Evolutionary conservation across 2,113 vertebrate species (phyloP).

Genomic region (Apistogramma diplotaenia): DNA sequence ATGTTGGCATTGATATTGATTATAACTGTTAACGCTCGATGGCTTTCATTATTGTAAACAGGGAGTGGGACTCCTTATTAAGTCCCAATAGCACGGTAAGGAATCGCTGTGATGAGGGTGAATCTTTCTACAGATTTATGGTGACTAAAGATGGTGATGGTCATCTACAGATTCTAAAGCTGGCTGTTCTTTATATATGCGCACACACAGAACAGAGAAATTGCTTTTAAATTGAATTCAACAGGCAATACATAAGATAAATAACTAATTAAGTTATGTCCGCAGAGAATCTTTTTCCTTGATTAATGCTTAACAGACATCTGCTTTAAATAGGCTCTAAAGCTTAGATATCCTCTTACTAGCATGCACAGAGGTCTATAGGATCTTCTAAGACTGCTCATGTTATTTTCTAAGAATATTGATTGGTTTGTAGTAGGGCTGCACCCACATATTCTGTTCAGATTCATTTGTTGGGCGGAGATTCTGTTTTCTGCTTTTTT

Average conservation of each 20-base stretch:
- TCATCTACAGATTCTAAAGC: constrained; percentile 40
- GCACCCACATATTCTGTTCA: too few species aligned
- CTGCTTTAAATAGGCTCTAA: too few species aligned
- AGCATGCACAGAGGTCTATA: too few species aligned
- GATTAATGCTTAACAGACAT: too few species aligned
- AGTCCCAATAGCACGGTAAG: constrained; percentile 2
- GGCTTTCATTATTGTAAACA: neutral
- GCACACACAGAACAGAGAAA: neutral
- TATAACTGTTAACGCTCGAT: neutral
- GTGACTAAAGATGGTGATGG: constrained; percentile 26
- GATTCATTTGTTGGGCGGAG: too few species aligned
- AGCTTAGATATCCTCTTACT: too few species aligned
- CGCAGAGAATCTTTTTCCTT: too few species aligned
- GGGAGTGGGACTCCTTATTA: neutral
- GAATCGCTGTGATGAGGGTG: constrained; percentile 33
- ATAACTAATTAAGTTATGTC: neutral
- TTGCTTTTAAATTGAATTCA: neutral
- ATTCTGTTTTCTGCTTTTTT: too few species aligned
- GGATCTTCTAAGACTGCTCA: too few species aligned
- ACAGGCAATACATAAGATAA: neutral
- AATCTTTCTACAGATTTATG: constrained; percentile 40
- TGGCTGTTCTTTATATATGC: too few species aligned
- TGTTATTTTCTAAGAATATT: too few species aligned
- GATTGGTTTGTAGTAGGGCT: too few species aligned
- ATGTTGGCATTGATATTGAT: neutral